phyloP scores from a whole-genome alignment of 2,113 vertebrate species.

The Percopsis transmontana region DNA sequence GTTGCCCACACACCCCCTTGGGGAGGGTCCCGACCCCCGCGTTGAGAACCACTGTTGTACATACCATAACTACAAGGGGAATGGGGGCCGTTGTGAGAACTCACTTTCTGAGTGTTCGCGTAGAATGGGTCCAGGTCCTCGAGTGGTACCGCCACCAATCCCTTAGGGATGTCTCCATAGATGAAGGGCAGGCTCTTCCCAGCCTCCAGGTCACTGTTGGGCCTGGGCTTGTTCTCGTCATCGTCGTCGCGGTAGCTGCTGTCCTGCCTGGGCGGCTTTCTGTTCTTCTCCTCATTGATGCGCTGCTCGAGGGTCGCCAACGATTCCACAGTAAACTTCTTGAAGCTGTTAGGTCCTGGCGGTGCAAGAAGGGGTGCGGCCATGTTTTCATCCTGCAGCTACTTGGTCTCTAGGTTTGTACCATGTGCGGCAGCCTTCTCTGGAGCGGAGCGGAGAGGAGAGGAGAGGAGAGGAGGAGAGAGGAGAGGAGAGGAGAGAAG shows the following conservation, averaged over 20 bases:
- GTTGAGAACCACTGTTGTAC: not conserved
- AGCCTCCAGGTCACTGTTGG: slow-evolving; percentile 96
- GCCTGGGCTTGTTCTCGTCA: slow-evolving; percentile 92
- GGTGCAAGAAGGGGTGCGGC: slow-evolving; percentile 96
- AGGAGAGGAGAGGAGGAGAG: not conserved
- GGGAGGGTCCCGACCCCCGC: not conserved
- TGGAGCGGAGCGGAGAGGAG: slow-evolving; percentile 49
- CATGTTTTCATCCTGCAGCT: slow-evolving; percentile 99
- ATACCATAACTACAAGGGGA: not conserved
- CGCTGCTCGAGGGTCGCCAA: slow-evolving; percentile 95
- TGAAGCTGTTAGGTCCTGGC: slow-evolving; percentile 97
- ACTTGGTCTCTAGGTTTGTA: slow-evolving; percentile 84
- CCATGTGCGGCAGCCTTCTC: slow-evolving; percentile 84
- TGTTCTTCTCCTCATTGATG: slow-evolving; percentile 90
- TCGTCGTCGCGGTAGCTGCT: slow-evolving; percentile 97
- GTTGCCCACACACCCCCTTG: not conserved
- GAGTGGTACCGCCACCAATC: slow-evolving; percentile 91
- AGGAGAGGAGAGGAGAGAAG: not conserved
- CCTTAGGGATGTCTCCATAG: slow-evolving; percentile 92
- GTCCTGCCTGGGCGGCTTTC: slow-evolving; percentile 92
- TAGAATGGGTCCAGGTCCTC: slow-evolving; percentile 99
- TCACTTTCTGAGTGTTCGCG: slow-evolving; percentile 93
- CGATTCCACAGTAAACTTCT: slow-evolving; percentile 90
- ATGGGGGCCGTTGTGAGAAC: slow-evolving; percentile 55
- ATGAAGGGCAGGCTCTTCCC: slow-evolving; percentile 97